Evolutionary conservation across 2,888 invertebrate species (phyloP), one percentile per base, ranked within the genome.

Genomic region (Belgica antarctica): DNA sequence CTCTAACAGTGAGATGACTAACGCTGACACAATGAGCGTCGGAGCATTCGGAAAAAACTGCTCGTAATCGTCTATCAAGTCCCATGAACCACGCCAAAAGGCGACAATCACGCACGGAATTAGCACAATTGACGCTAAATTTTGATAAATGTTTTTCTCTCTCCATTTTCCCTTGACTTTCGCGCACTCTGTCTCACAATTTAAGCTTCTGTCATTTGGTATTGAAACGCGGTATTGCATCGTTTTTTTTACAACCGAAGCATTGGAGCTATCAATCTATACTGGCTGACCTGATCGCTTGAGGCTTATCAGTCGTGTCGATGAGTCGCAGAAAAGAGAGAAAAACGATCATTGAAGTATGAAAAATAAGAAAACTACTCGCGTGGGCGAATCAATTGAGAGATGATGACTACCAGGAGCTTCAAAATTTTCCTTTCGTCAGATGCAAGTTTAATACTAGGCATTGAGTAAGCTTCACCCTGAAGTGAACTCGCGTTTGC

Each of bases 51-150:
- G 86, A 75, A 83, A 82, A 73, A 82, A 81, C 62, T 80, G 75
- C 0, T 75, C 71, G 73, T 83, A 77, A 41, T 78, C 72, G 70
- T 83, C 82, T 79, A 84, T 78, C 62, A 83, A 75, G 34, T 76
- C 77, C 85, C 85, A 86, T n/a, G 81, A 78, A 1, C 84, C 84
- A 69, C 83, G 76, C 86, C 68, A 68, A 24, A 57, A 57, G 4
- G 68, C 52, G 4, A 68, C 25, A 7, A 68, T 57, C 17, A 22
- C 47, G 17, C 15, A 28, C 12, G 68, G 68, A 31, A 68, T 68
- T 7, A 68, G 24, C 27, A 52, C 19, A 31, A 57, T 27, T 17
- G 47, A 25, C 10, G 47, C 22, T 19, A 68, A 68, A 28, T 31
- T 52, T 27, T 57, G 68, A 15, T 68, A 68, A 28, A 31, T n/a